These are phyloP conservation scores for Hydriomena furcata DNA, from an alignment of 2,888 invertebrate genomes.

Conservation along the genomic window DNA sequence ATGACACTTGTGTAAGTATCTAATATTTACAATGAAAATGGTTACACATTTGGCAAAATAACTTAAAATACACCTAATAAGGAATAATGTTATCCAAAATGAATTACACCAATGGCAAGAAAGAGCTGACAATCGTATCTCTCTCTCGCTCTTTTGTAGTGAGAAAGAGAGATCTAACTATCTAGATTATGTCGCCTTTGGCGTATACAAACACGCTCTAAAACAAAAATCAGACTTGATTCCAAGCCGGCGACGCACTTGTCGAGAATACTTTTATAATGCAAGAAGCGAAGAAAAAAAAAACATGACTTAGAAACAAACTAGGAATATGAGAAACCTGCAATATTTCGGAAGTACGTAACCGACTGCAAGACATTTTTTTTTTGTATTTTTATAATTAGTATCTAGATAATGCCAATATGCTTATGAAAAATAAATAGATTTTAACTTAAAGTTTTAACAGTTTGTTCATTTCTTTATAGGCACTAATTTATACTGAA, in stretches of 20 bases:
- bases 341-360: slow-evolving; percentile 39
- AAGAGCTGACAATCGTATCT: slow-evolving; percentile 22
- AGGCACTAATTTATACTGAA: slow-evolving; percentile 37
- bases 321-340: slow-evolving; percentile 30
- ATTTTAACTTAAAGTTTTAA: slow-evolving; percentile 38
- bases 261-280: slow-evolving; percentile 17
- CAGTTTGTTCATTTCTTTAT: slow-evolving; percentile 42
- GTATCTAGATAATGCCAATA: slow-evolving; percentile 41
- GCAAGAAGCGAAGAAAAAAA: slow-evolving; percentile 12
- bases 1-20: slow-evolving; percentile 49
- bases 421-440: slow-evolving; percentile 37
- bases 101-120: slow-evolving; percentile 28
- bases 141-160: slow-evolving; percentile 16
- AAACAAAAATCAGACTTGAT: slow-evolving; percentile 50
- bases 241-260: slow-evolving; percentile 47
- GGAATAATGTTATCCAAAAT: slow-evolving; percentile 38
- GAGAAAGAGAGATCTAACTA: slow-evolving; percentile 20
- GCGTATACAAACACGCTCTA: slow-evolving; percentile 32
- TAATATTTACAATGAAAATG: slow-evolving; percentile 72
- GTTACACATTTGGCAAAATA: slow-evolving; percentile 77
- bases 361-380: slow-evolving; percentile 37
- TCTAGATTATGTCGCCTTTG: slow-evolving; percentile 20
- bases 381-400: slow-evolving; percentile 25
- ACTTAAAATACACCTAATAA: slow-evolving; percentile 53
- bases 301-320: slow-evolving; percentile 22